These are phyloP conservation scores for Pangasius sanitwongsei DNA, from an alignment of 2,797 vertebrate genomes.

Conservation along the genomic window DNA sequence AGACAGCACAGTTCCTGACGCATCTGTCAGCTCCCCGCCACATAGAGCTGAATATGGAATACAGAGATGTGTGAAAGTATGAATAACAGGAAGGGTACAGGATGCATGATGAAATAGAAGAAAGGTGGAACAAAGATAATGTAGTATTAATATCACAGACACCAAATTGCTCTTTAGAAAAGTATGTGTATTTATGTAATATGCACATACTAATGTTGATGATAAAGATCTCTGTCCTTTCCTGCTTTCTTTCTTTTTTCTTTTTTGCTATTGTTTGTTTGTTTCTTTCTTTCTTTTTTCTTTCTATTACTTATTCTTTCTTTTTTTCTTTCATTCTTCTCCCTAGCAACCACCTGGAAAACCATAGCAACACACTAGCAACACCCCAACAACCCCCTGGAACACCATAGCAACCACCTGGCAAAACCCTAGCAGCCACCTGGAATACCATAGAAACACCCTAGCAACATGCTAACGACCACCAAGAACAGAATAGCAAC, in stretches of 20 bases:
- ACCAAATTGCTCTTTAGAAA: neutral
- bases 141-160: neutral
- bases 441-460: neutral
- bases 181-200: neutral
- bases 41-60: constrained; percentile 77
- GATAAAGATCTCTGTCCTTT: neutral
- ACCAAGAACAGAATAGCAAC: neutral
- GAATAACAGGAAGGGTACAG: neutral
- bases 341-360: neutral
- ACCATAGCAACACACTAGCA: neutral
- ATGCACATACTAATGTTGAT: neutral
- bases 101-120: neutral
- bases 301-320: neutral
- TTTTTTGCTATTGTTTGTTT: neutral
- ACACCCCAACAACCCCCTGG: neutral
- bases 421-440: neutral
- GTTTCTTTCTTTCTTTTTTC: neutral
- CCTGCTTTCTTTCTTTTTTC: neutral
- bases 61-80: neutral
- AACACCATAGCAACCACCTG: neutral
- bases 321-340: neutral
- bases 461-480: neutral
- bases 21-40: constrained; percentile 85
- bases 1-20: constrained; percentile 86
- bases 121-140: neutral